These are phyloP conservation scores for Protonibea diacanthus DNA, from an alignment of 2,797 vertebrate species.

Conservation along the genomic window DNA sequence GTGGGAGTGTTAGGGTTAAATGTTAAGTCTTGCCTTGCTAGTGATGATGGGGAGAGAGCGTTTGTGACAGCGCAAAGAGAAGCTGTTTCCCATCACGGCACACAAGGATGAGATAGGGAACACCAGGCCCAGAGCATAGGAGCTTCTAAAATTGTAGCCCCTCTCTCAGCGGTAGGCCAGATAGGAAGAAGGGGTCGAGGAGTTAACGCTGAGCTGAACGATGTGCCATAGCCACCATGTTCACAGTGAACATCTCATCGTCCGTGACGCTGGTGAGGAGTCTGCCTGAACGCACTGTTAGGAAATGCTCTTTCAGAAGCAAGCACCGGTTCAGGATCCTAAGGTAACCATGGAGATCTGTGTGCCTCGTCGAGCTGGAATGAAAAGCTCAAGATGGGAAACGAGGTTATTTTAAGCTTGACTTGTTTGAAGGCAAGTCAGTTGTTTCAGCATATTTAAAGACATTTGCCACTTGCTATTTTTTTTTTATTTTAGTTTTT, in stretches of 20 bases:
- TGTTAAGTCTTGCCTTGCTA: conserved; percentile 60
- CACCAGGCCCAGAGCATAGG: conserved; percentile 39
- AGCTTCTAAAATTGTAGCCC: conserved; percentile 58
- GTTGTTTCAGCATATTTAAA: conserved; percentile 50
- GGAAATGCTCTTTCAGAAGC: conserved; percentile 74
- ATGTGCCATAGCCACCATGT: conserved; percentile 77
- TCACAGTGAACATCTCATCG: conserved; percentile 87
- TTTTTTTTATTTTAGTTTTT: conserved; percentile 25
- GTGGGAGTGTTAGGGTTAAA: conserved; percentile 76
- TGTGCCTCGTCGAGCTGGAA: conserved; percentile 54
- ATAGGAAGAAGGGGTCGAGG: conserved; percentile 47
- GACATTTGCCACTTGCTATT: conserved; percentile 17
- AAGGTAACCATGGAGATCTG: conserved; percentile 80
- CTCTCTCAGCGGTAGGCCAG: conserved; percentile 57
- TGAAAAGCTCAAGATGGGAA: conserved; percentile 59
- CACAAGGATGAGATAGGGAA: conserved; percentile 73
- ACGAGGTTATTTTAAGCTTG: conserved; percentile 61
- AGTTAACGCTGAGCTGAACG: conserved; percentile 45
- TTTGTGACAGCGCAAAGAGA: conserved; percentile 76
- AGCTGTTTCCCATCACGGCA: conserved; percentile 84
- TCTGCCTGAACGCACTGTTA: conserved; percentile 65
- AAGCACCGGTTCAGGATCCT: conserved; percentile 67
- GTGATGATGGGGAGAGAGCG: conserved; percentile 60
- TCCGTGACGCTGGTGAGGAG: conserved; percentile 81
- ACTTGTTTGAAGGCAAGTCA: conserved; percentile 41